Evolutionary conservation across 2,797 vertebrate species (phyloP), one percentile per base, ranked within the genome.

Genomic region (Limnodromus scolopaceus): DNA sequence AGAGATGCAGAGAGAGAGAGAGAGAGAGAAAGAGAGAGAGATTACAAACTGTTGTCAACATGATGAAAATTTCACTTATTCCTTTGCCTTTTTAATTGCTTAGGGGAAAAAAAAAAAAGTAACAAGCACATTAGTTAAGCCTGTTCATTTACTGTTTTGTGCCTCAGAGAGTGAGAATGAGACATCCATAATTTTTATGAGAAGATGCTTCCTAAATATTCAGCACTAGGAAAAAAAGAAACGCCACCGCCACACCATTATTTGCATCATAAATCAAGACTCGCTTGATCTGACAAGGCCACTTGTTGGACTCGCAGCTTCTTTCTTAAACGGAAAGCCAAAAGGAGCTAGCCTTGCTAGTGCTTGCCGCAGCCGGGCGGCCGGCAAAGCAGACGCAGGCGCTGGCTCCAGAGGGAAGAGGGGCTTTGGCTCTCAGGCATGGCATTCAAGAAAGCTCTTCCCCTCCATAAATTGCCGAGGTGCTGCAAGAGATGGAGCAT

Each of bases 141-240:
- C 93, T 97, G 88, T 97, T 97, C 96, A 96, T 97, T 97, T 97
- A 95, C 97, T 97, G 97, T 97, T 97, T 97, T 97, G 92, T 97
- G 97, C 97, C 97, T 97, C 97, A 97, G 97, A 97, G 96, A 97
- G 97, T 89, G 97, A 97, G 97, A 97, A 66, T 97, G 96, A 97
- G 94, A 96, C 97, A 93, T 95, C 97, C 96, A 84, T 97, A 97
- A 97, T 97, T 97, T 97, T 97, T 97, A 97, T 97, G 96, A 96
- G 96, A 97, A 97, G 97, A 97, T 97, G 96, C 96, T 97, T 97
- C 97, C 97, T 97, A 97, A 97, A 93, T 97, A 96, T 93, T 97
- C 97, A 96, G 96, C 96, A 65, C 96, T 97, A 97, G 97, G 97
- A 96, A 94, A 96, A 96, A 97, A 97, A 84, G 89, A 70, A 97